Base-by-base conservation (phyloP, 2,888 invertebrate genomes). In the Gonocerus acuteangulatus region DNA sequence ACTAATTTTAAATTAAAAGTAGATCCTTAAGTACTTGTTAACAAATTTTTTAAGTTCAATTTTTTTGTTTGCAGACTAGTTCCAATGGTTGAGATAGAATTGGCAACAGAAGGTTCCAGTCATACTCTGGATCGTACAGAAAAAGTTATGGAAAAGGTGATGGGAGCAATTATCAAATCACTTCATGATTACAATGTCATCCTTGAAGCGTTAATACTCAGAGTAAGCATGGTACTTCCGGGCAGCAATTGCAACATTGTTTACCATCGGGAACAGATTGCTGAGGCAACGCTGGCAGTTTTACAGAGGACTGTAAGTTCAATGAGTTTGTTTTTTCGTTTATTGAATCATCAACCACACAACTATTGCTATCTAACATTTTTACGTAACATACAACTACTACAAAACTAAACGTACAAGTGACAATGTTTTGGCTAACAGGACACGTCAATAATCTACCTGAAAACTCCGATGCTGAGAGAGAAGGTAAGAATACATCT, bases 61-160 rank as follows among this genome's bases (percentile, higher is more conserved):
- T n/a, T n/a, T n/a, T n/a, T n/a, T n/a, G n/a, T 85, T 51, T 27
- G 27, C 27, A 27, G 27, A 27, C 27, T 27, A 9, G 84, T 85
- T 22, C 84, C 85, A 2, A 84, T 85, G 69, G 81, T 85, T 54
- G 84, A 85, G 70, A 83, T 84, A 22, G 84, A 86, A 72, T 71
- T 76, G 61, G 63, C 72, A 23, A 69, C 63, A 11, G 81, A 80
- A 27, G 4, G 9, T 71, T 83, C 83, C 22, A 79, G 79, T 19
- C 83, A 85, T 71, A 79, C 80, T 68, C 72, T 83, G 67, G 76
- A 77, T 45, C 75, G 77, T 32, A 77, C 79, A 39, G 78, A 80
- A 70, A 78, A 79, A 70, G 80, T 82, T 27, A 80, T 80, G 18
- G 64, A 62, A 34, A 51, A 39, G 23, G 80, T 81, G 16, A 71